Base-by-base conservation (phyloP, 2,888 invertebrate genomes). In the Meteorus colon region DNA sequence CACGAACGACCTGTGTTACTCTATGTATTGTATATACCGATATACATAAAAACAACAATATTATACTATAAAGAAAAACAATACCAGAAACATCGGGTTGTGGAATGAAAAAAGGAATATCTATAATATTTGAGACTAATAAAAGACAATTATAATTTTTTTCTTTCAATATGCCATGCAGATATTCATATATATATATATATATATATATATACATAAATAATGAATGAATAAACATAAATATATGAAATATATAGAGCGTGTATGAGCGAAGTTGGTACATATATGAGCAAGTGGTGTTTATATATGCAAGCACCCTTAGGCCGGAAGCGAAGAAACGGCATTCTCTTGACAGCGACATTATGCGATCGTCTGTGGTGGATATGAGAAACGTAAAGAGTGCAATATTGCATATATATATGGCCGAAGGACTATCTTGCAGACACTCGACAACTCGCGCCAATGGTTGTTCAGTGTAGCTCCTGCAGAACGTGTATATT, bases 281-380 rank as follows among this genome's bases (percentile, higher is more conserved):
- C 12, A 41, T 41, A 41, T 41, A 12, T 41, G 41, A 41, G 12
- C 41, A 12, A 12, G 8, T 10, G 41, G 41, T 12, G 41, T 55
- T 55, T 55, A 55, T 6, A 8, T 55, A n/a, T 48, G n/a, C 48
- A 48, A n/a, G 48, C 48, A 16, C 48, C 48, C 48, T 48, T 14
- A 48, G 48, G 48, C n/a, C 48, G n/a, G 48, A 48, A 48, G 31
- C 19, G 29, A 82, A 85, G 82, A 81, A 84, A 84, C 82, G 84
- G 85, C 85, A 84, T 87, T 87, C 84, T 88, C 87, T 84, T 85
- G 87, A 86, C 88, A 86, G 86, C 84, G 85, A 88, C 87, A 86
- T 88, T 87, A 85, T 83, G 84, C 66, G 74, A 41, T 41, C 41
- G 41, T 41, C 41, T 41, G 77, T 78, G 41, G 55, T 67, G 67